Evolutionary conservation across 1,140 invertebrate species (phyloP).

Genomic region (Brachionus rotundiformis): DNA sequence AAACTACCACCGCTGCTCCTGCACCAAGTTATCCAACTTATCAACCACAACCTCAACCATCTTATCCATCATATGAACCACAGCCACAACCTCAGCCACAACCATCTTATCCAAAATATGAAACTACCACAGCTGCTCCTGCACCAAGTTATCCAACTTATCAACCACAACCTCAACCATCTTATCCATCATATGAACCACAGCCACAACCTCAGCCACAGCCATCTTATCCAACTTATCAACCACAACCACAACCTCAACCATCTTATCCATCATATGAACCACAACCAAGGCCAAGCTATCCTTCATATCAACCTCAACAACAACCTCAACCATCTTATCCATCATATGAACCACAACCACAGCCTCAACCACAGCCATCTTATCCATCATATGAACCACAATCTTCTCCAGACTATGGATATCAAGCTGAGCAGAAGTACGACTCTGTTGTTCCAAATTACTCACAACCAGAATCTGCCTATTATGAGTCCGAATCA

Average conservation of each 20-base stretch:
- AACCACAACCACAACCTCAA: background rate
- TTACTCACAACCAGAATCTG: background rate
- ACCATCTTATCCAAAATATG: background rate
- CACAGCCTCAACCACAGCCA: background rate
- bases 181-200: background rate
- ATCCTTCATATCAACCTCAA: background rate
- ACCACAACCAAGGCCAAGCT: background rate
- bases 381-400: background rate
- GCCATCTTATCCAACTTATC: background rate
- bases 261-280: slow-evolving; percentile 18
- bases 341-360: background rate
- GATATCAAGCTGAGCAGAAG: background rate
- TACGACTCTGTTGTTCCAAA: too few species aligned
- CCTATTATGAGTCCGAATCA: background rate
- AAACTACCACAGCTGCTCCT: background rate
- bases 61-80: background rate
- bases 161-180: background rate
- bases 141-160: background rate
- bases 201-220: background rate
- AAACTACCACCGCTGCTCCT: background rate
- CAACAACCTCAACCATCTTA: background rate
- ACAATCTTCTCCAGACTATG: background rate
- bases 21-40: background rate
- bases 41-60: background rate
- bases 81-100: background rate